Conservation (phyloP, 2,888 invertebrate genomes). For the Matsumyia berberina region DNA sequence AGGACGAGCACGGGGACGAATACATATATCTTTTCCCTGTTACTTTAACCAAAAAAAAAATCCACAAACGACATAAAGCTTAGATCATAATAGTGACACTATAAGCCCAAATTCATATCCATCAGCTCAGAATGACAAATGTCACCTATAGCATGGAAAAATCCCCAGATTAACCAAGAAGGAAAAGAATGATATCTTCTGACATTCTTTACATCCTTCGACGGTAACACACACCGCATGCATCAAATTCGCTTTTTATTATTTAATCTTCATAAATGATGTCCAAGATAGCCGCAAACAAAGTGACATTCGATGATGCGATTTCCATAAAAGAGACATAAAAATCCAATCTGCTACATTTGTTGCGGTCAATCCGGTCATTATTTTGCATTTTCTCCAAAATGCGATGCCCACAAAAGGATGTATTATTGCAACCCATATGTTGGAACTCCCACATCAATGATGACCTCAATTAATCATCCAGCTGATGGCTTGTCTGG, state of each 20-base stretch:
- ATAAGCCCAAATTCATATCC: constrained; percentile 31
- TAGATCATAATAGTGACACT: not conserved
- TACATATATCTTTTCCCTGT: too few relatives aligned
- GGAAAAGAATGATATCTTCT: not conserved
- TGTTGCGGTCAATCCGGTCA: constrained; percentile 80
- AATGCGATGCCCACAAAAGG: constrained; percentile 26
- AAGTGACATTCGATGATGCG: constrained; percentile 78
- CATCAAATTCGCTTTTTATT: constrained; percentile 78
- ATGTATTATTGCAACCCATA: constrained; percentile 49
- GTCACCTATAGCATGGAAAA: constrained; percentile 13
- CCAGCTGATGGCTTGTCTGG: constrained; percentile 24
- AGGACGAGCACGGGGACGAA: too few relatives aligned
- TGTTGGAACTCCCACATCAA: constrained; percentile 58
- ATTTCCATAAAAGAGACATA: constrained; percentile 82
- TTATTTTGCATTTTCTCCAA: constrained; percentile 64
- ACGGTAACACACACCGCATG: constrained; percentile 71
- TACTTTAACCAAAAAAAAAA: too few relatives aligned
- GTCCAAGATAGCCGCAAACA: constrained; percentile 54
- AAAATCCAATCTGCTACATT: constrained; percentile 82
- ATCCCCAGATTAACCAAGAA: constrained; percentile 23
- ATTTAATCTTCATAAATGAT: constrained; percentile 77
- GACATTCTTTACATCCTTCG: constrained; percentile 6
- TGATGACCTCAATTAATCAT: constrained; percentile 75
- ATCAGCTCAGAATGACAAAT: constrained; percentile 56
- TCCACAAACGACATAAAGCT: not conserved